These are phyloP conservation scores for Adelognathus sp. DNA, from an alignment of 2,888 invertebrate genomes.

Conservation along the genomic window DNA sequence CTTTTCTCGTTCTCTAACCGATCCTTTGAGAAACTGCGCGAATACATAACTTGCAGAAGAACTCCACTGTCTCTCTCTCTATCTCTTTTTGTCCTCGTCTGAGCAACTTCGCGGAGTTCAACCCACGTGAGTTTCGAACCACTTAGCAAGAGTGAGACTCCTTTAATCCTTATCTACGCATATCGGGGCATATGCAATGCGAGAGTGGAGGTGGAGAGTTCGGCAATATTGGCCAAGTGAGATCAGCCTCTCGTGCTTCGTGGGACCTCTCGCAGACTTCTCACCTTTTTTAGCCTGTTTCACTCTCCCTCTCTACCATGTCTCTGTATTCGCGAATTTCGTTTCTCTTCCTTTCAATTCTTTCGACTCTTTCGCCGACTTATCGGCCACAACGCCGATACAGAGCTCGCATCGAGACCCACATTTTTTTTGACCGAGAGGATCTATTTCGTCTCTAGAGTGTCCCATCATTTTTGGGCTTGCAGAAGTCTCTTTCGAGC, in stretches of 20 bases:
- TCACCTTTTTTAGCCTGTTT: constrained; percentile 10
- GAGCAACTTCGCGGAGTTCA: constrained; percentile 33
- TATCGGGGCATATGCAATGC: constrained; percentile 75
- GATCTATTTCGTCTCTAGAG: not conserved
- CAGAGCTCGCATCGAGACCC: constrained; percentile 6
- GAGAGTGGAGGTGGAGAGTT: constrained; percentile 66
- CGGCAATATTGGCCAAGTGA: constrained; percentile 69
- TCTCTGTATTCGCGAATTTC: constrained; percentile 39
- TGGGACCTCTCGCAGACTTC: not conserved
- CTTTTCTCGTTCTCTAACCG: not conserved
- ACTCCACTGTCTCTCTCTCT: not conserved
- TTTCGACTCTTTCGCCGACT: constrained; percentile 30
- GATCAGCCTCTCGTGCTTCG: constrained; percentile 59
- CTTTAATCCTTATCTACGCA: constrained; percentile 78
- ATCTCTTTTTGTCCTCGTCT: not conserved
- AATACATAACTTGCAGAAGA: not conserved
- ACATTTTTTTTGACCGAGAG: constrained; percentile 28
- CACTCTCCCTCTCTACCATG: not conserved
- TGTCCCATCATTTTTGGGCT: constrained; percentile 32
- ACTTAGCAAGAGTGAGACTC: constrained; percentile 58
- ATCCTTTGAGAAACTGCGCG: not conserved
- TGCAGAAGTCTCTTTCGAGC: not conserved
- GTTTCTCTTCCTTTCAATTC: constrained; percentile 11
- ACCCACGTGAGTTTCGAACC: constrained; percentile 62
- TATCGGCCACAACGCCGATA: constrained; percentile 48